Percentiles rank a stretch among this genome's conserved stretches.
These are phyloP conservation scores for Taenioides sp. DNA, from an alignment of 2,797 vertebrate species.

Conservation along the genomic window DNA sequence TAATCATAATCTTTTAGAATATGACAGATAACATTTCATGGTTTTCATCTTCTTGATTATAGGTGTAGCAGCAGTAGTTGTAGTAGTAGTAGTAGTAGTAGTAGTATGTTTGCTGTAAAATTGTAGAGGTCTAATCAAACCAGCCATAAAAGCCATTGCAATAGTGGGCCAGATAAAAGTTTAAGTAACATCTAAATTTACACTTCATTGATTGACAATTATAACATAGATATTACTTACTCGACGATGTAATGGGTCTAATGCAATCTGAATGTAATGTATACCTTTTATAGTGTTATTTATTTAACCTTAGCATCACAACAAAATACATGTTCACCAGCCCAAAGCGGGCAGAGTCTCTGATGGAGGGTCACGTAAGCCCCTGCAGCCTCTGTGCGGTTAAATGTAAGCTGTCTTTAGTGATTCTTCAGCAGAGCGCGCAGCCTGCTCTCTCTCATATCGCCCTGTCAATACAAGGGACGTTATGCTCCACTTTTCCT, in stretches of 20 bases:
- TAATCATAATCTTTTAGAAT: too few species aligned
- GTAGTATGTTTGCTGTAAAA: too few species aligned
- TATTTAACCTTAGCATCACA: slow-evolving; percentile 8
- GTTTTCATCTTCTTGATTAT: too few species aligned
- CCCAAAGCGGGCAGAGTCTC: slow-evolving; percentile 14
- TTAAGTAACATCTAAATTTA: neutral
- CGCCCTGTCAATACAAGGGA: slow-evolving; percentile 18
- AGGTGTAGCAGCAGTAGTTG: too few species aligned
- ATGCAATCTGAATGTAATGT: neutral
- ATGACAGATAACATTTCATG: too few species aligned
- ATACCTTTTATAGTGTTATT: neutral
- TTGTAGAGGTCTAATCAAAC: too few species aligned
- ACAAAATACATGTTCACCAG: slow-evolving; percentile 10
- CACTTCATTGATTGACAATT: neutral
- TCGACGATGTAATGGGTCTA: neutral
- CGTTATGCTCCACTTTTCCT: slow-evolving; percentile 2
- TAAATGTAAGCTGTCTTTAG: slow-evolving; percentile 33
- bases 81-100: too few species aligned
- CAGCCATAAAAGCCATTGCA: too few species aligned
- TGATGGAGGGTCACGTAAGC: slow-evolving; percentile 11
- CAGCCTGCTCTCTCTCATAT: slow-evolving; percentile 9
- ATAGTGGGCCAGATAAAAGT: neutral
- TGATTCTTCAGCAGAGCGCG: slow-evolving; percentile 33
- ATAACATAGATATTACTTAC: neutral
- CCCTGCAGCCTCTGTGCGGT: slow-evolving; percentile 10